These are phyloP conservation scores for Catharus ustulatus DNA, from an alignment of 2,797 vertebrate species.

Conservation along the genomic window DNA sequence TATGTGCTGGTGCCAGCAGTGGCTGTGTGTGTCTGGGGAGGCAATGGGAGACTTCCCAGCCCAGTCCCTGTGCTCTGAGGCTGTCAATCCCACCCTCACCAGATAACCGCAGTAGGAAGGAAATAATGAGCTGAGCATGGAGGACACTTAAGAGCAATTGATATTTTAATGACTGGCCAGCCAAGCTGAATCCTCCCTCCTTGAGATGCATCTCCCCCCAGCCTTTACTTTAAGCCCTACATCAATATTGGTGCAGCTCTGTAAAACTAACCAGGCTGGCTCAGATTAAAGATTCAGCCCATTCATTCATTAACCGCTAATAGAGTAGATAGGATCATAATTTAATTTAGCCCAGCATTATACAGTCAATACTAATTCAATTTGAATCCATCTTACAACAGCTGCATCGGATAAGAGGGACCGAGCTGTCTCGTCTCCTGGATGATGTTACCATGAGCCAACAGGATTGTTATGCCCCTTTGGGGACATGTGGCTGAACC, in stretches of 20 bases:
- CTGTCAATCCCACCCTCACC: not conserved
- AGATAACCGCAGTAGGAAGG: not conserved
- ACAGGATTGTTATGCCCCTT: conserved; percentile 39
- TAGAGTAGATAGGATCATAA: conserved; percentile 68
- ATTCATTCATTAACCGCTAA: conserved; percentile 49
- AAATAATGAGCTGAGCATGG: conserved; percentile 41
- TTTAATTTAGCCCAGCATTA: conserved; percentile 65
- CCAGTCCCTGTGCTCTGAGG: not conserved
- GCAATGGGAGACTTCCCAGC: not conserved
- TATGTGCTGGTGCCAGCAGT: not conserved
- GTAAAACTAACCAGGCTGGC: conserved; percentile 49
- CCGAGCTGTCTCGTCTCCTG: conserved; percentile 34
- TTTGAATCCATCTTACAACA: conserved; percentile 64
- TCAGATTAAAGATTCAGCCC: conserved; percentile 54
- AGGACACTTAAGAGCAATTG: conserved; percentile 50
- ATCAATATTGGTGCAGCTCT: conserved; percentile 44
- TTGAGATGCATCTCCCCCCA: not conserved
- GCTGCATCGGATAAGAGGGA: conserved; percentile 57
- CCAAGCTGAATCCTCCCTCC: conserved; percentile 45
- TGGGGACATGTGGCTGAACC: conserved; percentile 26
- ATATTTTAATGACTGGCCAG: conserved; percentile 43
- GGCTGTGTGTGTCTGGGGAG: not conserved
- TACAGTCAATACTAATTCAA: conserved; percentile 62
- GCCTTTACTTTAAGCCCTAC: conserved; percentile 7
- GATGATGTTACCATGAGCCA: conserved; percentile 59